A percentile compares a stretch with the other conserved stretches of the same genome.
Evolutionary conservation across 2,888 invertebrate genomes (phyloP).

Genomic region (Dynastes hyllus): DNA sequence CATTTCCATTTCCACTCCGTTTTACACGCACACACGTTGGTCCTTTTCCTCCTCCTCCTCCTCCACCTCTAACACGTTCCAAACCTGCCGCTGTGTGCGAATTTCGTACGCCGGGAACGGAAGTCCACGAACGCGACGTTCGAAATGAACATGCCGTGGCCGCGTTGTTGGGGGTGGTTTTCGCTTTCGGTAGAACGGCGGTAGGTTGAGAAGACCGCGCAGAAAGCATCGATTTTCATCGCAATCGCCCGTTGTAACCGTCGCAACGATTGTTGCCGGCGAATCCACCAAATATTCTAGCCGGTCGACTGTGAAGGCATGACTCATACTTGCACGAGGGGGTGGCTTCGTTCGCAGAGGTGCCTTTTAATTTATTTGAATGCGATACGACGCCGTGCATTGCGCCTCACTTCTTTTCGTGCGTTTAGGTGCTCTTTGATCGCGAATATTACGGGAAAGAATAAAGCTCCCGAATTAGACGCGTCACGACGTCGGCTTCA

Average conservation of each 20-base stretch:
- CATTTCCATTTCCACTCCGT: conserved; percentile 15
- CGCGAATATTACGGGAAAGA: conserved; percentile 18
- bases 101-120: conserved; percentile 26
- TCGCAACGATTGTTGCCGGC: background rate
- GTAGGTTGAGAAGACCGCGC: conserved; percentile 52
- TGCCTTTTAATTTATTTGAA: conserved; percentile 39
- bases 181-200: conserved; percentile 54
- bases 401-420: background rate
- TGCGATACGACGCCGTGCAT: conserved; percentile 10
- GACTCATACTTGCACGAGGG: conserved; percentile 42
- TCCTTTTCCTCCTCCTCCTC: conserved; percentile 5
- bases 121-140: conserved; percentile 41
- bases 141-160: conserved; percentile 39
- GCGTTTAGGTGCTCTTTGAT: conserved; percentile 24
- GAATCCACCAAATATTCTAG: conserved; percentile 14
- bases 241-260: background rate
- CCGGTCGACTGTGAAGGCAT: conserved; percentile 23
- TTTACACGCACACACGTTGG: background rate
- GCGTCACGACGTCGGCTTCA: background rate
- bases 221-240: conserved; percentile 54
- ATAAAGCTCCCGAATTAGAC: background rate
- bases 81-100: conserved; percentile 18
- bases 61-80: background rate
- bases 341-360: conserved; percentile 32
- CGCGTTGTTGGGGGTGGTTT: conserved; percentile 34